A percentile compares a stretch with the other conserved stretches of the same genome.
Conservation (phyloP, 2,888 invertebrate genomes). For the Opisthograptis luteolata region DNA sequence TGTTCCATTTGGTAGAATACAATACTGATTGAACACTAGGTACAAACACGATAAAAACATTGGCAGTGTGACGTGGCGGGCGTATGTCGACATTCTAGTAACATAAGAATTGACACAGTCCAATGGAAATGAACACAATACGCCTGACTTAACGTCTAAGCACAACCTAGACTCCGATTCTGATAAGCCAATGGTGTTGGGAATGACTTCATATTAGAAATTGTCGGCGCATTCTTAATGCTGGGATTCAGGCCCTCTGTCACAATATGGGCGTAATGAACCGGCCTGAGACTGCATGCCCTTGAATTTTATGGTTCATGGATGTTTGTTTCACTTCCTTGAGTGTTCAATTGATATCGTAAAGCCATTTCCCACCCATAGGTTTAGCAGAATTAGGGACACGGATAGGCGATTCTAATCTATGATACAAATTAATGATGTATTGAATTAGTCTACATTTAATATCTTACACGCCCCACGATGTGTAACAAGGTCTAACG, state of each 20-base stretch:
- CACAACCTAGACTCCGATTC: too few species aligned
- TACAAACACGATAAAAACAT: constrained; percentile 59
- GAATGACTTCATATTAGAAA: too few species aligned
- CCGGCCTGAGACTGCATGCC: too few species aligned
- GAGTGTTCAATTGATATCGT: too few species aligned
- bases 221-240: too few species aligned
- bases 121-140: constrained; percentile 77
- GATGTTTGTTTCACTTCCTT: too few species aligned
- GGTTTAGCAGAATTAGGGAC: too few species aligned
- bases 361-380: too few species aligned
- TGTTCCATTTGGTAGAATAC: constrained; percentile 60
- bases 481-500: constrained; percentile 77
- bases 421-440: constrained; percentile 70
- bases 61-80: constrained; percentile 79
- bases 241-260: too few species aligned
- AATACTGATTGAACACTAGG: constrained; percentile 40
- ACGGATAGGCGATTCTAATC: constrained; percentile 65
- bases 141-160: constrained; percentile 54
- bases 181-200: too few species aligned
- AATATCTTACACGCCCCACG: constrained; percentile 61
- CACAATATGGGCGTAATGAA: too few species aligned
- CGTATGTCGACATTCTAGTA: constrained; percentile 87
- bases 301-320: too few species aligned
- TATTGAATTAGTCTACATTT: constrained; percentile 56
- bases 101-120: constrained; percentile 88